Conservation (phyloP, 2,888 invertebrate genomes). For the Corythucha ciliata region DNA sequence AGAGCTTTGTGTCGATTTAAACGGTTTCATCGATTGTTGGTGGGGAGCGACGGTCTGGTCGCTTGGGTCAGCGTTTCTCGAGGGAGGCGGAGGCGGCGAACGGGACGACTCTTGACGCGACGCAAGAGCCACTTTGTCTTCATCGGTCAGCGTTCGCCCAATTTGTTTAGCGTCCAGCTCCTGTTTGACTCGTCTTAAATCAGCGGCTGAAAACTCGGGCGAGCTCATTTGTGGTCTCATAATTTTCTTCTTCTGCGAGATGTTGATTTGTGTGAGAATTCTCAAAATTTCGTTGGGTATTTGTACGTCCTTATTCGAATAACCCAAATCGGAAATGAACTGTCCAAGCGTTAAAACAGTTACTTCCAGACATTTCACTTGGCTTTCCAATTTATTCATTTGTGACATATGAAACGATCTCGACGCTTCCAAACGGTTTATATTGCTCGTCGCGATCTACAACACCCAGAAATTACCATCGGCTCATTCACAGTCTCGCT, state of each 20-base stretch:
- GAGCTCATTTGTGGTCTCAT: slow-evolving; percentile 29
- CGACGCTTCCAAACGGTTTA: slow-evolving; percentile 57
- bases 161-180: not conserved
- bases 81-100: no score
- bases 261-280: slow-evolving; percentile 55
- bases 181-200: not conserved
- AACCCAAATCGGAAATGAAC: slow-evolving; percentile 60
- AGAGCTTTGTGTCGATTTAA: slow-evolving; percentile 35
- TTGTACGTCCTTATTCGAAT: slow-evolving; percentile 55
- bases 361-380: slow-evolving; percentile 63
- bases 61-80: no score
- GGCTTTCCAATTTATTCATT: slow-evolving; percentile 56
- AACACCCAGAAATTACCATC: slow-evolving; percentile 21
- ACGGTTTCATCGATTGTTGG: not conserved
- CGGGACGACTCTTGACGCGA: no score
- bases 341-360: slow-evolving; percentile 62
- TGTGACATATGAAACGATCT: slow-evolving; percentile 52
- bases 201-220: slow-evolving; percentile 25
- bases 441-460: slow-evolving; percentile 46
- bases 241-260: slow-evolving; percentile 37
- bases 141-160: slow-evolving; percentile 16
- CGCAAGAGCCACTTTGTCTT: slow-evolving; percentile 9
- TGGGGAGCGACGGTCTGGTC: slow-evolving; percentile 24
- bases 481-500: not conserved
- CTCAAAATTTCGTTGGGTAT: slow-evolving; percentile 64